These are phyloP conservation scores for Leptinotarsa juncta DNA, from an alignment of 2,888 invertebrate genomes.

Conservation along the genomic window DNA sequence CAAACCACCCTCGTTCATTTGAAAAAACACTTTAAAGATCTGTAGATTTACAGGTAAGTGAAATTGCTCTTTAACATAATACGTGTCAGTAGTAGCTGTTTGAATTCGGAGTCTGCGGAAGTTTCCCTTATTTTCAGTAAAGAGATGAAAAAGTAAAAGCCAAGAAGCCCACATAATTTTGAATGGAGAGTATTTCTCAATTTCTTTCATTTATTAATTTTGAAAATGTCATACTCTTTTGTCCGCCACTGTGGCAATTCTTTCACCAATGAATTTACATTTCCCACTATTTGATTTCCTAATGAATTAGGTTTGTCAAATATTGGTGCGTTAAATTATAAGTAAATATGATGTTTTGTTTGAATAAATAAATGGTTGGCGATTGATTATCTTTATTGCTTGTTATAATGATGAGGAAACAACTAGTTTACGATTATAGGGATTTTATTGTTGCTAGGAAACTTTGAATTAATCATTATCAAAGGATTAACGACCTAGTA, in stretches of 20 bases:
- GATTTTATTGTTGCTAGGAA: neutral
- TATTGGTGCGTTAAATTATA: slow-evolving; percentile 12
- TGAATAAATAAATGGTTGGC: slow-evolving; percentile 4
- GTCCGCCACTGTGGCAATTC: neutral
- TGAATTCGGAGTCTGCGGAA: no score
- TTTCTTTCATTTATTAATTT: no score
- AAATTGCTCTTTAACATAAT: no score
- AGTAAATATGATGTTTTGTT: slow-evolving; percentile 4
- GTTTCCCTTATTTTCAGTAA: no score
- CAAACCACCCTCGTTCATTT: no score
- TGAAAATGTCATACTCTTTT: neutral
- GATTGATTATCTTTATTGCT: slow-evolving; percentile 13
- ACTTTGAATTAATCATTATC: slow-evolving; percentile 4
- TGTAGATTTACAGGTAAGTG: no score
- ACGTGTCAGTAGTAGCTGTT: no score
- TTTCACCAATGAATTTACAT: neutral
- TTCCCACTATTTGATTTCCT: neutral
- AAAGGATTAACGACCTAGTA: neutral
- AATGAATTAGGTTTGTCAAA: slow-evolving; percentile 12
- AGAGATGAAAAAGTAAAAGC: no score
- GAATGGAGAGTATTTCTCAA: no score
- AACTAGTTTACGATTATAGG: neutral
- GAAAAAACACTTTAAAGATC: no score
- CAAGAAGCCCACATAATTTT: no score
- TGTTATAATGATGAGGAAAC: slow-evolving; percentile 5